Base-by-base conservation (phyloP, 2,113 vertebrate genomes). In the Psettodes erumei region DNA sequence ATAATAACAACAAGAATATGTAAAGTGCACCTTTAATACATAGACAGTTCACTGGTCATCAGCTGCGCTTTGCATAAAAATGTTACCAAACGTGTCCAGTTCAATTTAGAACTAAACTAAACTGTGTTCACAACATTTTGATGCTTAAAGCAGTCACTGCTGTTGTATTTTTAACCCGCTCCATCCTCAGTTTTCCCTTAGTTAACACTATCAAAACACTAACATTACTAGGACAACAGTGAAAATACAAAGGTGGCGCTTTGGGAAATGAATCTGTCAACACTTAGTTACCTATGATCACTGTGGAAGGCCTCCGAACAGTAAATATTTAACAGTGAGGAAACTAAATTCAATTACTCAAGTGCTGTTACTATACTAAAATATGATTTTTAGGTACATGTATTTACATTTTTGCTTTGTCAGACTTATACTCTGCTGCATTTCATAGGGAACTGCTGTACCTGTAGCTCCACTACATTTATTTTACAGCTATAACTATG, bases 161-260 rank as follows among this genome's bases (percentile, higher is more conserved):
- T 47, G 54, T 67, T 65, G 8, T 66, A 71, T 53, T 67, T n/a
- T 83, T 81, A 47, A 80, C 53, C 38, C 38, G 1, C 23, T 6
- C 23, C 27, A 32, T 32, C 19, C 27, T 15, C 25, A 30, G 5
- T 19, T 56, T 25, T 38, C 33, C 23, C 21, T 58, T 13, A 25
- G 32, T 75, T 1, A 79, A 55, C 59, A 42, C 42, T 59, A 47
- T 58, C 11, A 43, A 77, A 59, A 65, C 76, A 76, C 25, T 21
- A 43, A 43, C 27, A n/a, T 18, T n/a, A 58, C 16, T 2, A 54
- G 35, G 27, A 53, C 48, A 10, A 11, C 9, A 67, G 19, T 33
- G 4, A 32, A 68, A 56, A 62, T 45, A 21, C 62, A 77, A 81
- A 81, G 42, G 51, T 69, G 28, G n/a, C 28, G 43, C 7, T 45